Evolutionary conservation across 2,113 vertebrate genomes (phyloP).

Genomic region (Cichladusa arquata): DNA sequence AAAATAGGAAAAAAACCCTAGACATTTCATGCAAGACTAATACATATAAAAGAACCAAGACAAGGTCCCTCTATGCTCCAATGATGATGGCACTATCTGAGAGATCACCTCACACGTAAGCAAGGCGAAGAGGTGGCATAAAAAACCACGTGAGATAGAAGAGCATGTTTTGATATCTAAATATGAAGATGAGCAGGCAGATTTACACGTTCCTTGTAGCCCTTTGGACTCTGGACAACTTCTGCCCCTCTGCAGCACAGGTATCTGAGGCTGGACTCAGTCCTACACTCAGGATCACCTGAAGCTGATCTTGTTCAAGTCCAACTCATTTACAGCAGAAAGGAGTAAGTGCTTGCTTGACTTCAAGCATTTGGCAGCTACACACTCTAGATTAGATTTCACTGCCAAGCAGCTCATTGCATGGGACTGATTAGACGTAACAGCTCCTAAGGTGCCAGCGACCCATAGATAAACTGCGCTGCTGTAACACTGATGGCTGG

Average conservation of each 20-base stretch:
- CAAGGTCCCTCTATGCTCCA: background rate
- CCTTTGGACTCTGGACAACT: background rate
- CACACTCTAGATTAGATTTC: conserved; percentile 3
- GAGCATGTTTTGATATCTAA: background rate
- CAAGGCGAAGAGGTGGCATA: background rate
- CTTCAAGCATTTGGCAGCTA: conserved; percentile 16
- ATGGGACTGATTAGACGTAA: background rate
- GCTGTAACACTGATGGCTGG: background rate
- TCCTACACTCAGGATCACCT: background rate
- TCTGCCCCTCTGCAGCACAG: background rate
- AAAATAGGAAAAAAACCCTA: background rate
- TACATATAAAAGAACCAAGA: background rate
- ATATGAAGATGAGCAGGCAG: background rate
- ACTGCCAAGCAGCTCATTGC: background rate
- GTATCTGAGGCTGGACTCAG: background rate
- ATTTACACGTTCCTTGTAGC: background rate
- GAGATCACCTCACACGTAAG: background rate
- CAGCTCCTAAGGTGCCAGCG: background rate
- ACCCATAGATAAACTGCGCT: conserved; percentile 18
- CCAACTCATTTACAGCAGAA: background rate
- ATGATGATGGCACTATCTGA: accelerated
- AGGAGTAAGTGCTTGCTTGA: background rate
- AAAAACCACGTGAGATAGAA: background rate
- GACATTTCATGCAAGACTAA: background rate
- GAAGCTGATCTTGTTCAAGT: background rate